Evolutionary conservation across 2,113 vertebrate genomes (phyloP), one percentile per base, ranked within the genome.

Genomic region (Xiphophorus couchianus): DNA sequence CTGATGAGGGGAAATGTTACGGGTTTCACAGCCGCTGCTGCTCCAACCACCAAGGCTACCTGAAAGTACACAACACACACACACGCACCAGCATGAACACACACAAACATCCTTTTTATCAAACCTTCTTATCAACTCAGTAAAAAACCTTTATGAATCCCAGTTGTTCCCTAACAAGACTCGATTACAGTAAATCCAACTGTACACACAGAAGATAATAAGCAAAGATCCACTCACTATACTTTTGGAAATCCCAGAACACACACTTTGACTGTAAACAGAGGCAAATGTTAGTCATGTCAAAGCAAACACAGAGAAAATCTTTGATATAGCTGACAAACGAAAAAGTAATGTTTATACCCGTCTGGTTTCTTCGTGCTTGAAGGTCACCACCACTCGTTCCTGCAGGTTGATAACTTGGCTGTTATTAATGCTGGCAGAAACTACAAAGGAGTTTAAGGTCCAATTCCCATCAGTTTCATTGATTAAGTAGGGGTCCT

Each of bases 11-110:
- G 94, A 94, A 73, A 91, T 94, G 77, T 72, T 89, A 39, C 74
- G 74, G 19, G 90, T 90, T 87, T 93, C 84, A 93, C 96, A 98
- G 65, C 96, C 97, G 0, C 64, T 89, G 66, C 85, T 78, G 86
- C 95, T 96, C 96, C 96, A 97, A 82, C 96, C 96, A 54, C 97
- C 96, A 69, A 84, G 92, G n/a, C 95, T 94, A 92, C 91, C 96
- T 98, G 94, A 76, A 58, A 58, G 10, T 69, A 78, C 42, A 88
- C n/a, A 81, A 78, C 51, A 74, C 5, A 64, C 37, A 60, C 62
- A 82, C n/a, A 27, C 67, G 78, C 51, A 72, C 5, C 44, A 48
- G 71, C 39, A 5, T 68, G 80, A 54, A 66, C 37, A 60, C 62
- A 82, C n/a, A 25, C 67, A 70, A 62, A 80, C 42, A 61, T 19